These are phyloP conservation scores for Eupeodes corollae DNA, from an alignment of 1,140 invertebrate species.

Conservation along the genomic window DNA sequence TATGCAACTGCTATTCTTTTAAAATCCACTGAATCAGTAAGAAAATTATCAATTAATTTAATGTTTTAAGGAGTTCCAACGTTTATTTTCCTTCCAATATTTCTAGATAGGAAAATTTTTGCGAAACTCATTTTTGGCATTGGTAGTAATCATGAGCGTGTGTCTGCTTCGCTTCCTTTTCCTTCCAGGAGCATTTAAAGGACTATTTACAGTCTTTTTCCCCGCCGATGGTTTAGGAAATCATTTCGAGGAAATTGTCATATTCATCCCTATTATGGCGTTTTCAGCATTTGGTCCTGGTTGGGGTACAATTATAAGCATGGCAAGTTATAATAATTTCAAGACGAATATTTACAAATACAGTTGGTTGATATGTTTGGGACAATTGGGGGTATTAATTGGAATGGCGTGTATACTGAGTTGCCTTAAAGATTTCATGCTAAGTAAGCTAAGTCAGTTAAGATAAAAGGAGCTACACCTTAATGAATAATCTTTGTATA, in stretches of 20 bases:
- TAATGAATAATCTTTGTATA: too few species aligned
- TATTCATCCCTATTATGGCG: slow-evolving; percentile 10
- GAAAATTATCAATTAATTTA: too few species aligned
- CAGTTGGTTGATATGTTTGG: slow-evolving; percentile 27
- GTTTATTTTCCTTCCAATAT: too few species aligned
- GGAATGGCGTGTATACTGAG: slow-evolving; percentile 18
- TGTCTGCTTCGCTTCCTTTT: slow-evolving; percentile 20
- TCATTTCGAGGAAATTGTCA: slow-evolving; percentile 4
- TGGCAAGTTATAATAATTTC: slow-evolving; percentile 83
- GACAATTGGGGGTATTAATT: slow-evolving; percentile 18
- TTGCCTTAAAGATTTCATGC: slow-evolving; percentile 9
- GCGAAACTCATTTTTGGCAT: slow-evolving; percentile 12
- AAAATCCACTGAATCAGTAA: too few species aligned
- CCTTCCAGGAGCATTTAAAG: slow-evolving; percentile 60
- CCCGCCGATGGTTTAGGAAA: slow-evolving; percentile 43
- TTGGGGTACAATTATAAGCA: slow-evolving; percentile 80
- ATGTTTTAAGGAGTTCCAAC: too few species aligned
- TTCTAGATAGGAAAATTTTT: slow-evolving; percentile 20
- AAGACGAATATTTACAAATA: slow-evolving; percentile 52
- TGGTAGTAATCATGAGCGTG: slow-evolving; percentile 10
- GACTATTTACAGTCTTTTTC: slow-evolving; percentile 64
- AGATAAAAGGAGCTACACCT: too few species aligned
- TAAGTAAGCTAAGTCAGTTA: too few species aligned
- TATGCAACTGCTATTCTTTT: too few species aligned
- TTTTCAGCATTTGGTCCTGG: slow-evolving; percentile 64